Percentiles rank a stretch among this genome's conserved stretches.
These are phyloP conservation scores for Anastrepha obliqua DNA, from an alignment of 1,140 invertebrate genomes.

Conservation along the genomic window DNA sequence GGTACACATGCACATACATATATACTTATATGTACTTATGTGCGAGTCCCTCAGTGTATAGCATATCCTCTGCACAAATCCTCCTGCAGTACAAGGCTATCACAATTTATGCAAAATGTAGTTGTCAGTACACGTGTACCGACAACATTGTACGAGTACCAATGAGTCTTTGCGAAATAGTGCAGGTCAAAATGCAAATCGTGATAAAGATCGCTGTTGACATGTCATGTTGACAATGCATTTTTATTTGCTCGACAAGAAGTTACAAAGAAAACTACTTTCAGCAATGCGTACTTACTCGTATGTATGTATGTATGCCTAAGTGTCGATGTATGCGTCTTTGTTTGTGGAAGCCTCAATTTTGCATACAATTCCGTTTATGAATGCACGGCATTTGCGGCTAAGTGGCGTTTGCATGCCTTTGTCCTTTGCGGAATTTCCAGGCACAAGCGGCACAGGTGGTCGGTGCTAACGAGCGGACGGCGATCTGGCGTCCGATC, in stretches of 20 bases:
- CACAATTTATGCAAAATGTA: constrained; percentile 52
- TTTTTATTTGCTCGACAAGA: constrained; percentile 43
- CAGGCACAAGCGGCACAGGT: background rate
- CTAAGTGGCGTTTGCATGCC: constrained; percentile 47
- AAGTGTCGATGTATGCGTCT: background rate
- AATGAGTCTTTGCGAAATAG: background rate
- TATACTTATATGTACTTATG: too few relatives aligned
- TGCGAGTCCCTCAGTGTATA: background rate
- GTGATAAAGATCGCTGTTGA: constrained; percentile 49
- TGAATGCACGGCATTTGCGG: constrained; percentile 21
- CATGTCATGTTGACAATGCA: constrained; percentile 51
- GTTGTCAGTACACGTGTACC: constrained; percentile 50
- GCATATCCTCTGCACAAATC: background rate
- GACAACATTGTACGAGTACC: constrained; percentile 12
- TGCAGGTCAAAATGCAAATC: constrained; percentile 33
- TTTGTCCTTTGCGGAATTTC: constrained; percentile 36
- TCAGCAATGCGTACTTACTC: background rate
- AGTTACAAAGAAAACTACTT: constrained; percentile 1
- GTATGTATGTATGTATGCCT: background rate
- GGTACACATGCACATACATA: too few relatives aligned
- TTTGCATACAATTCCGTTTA: constrained; percentile 14
- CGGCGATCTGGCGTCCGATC: constrained; percentile 25
- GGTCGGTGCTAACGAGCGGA: constrained; percentile 33
- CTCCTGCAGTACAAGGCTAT: background rate
- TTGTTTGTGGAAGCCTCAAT: background rate